A percentile compares a stretch with the other conserved stretches of the same genome.
phyloP scores from a whole-genome alignment of 2,113 vertebrate genomes.

The Myiozetetes cayanensis region DNA sequence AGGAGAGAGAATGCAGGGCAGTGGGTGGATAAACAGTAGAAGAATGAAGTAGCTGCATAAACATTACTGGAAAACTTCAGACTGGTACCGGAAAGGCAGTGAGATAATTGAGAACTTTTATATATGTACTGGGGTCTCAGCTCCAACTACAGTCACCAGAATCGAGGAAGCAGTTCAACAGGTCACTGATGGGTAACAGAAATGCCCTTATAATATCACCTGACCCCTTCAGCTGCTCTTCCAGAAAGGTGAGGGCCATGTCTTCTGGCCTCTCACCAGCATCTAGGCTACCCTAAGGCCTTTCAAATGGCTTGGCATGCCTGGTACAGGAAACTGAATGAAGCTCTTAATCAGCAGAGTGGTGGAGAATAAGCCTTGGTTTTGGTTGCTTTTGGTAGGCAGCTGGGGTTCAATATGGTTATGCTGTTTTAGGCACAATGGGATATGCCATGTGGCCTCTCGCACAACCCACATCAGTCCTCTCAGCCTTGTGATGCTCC shows the following conservation, averaged over 20 bases:
- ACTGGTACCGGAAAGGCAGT: not conserved
- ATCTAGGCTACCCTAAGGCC: not conserved
- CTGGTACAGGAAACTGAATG: not conserved
- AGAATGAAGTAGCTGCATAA: conserved; percentile 19
- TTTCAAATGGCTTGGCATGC: not conserved
- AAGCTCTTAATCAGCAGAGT: not conserved
- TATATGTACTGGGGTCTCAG: not conserved
- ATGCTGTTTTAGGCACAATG: not conserved
- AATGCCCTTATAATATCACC: not conserved
- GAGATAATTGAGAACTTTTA: not conserved
- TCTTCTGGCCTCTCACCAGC: rapidly evolving
- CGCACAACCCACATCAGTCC: not conserved
- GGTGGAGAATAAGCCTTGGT: not conserved
- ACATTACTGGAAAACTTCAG: conserved; percentile 24
- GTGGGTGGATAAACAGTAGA: not conserved
- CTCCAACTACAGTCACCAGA: not conserved
- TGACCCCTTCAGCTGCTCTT: not conserved
- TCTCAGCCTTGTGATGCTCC: not conserved
- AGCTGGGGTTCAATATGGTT: not conserved
- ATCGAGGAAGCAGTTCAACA: not conserved
- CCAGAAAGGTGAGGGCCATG: not conserved
- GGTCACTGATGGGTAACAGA: not conserved
- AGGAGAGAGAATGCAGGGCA: conserved; percentile 20
- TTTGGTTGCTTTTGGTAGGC: not conserved
- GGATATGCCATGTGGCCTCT: rapidly evolving